These are phyloP conservation scores for Limnothrissa miodon DNA, from an alignment of 2,113 vertebrate genomes.

Conservation along the genomic window DNA sequence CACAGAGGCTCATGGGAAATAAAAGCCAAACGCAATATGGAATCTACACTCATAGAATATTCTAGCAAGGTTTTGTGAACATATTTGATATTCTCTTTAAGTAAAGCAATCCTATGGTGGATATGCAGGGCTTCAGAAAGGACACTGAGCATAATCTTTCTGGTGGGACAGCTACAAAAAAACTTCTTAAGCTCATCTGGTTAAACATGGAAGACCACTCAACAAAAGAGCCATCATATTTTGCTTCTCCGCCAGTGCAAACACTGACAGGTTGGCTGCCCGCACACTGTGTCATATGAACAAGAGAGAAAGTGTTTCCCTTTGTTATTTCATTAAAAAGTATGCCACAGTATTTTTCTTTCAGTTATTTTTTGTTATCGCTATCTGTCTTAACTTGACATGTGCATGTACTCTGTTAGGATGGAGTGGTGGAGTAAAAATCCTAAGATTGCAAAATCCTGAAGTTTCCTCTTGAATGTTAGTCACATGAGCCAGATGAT, in stretches of 20 bases:
- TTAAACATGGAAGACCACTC: background rate
- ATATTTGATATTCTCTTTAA: conserved; percentile 12
- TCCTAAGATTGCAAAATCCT: background rate
- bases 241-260: background rate
- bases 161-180: background rate
- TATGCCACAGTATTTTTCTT: background rate
- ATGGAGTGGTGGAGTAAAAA: background rate
- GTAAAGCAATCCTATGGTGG: background rate
- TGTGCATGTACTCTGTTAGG: no score
- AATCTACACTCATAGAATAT: conserved; percentile 1
- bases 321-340: background rate
- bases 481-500: no score
- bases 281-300: background rate
- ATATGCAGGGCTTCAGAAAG: background rate
- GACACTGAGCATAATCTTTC: background rate
- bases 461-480: background rate
- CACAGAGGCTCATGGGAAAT: conserved; percentile 5
- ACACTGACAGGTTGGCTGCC: conserved; percentile 1
- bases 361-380: no score
- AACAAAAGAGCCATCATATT: background rate
- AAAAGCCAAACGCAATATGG: background rate
- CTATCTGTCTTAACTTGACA: no score
- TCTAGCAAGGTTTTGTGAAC: conserved; percentile 10
- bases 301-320: background rate
- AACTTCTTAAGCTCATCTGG: background rate